Evolutionary conservation across 2,888 invertebrate genomes (phyloP), one percentile per base, ranked within the genome.

Genomic region (Dorcus hopei): DNA sequence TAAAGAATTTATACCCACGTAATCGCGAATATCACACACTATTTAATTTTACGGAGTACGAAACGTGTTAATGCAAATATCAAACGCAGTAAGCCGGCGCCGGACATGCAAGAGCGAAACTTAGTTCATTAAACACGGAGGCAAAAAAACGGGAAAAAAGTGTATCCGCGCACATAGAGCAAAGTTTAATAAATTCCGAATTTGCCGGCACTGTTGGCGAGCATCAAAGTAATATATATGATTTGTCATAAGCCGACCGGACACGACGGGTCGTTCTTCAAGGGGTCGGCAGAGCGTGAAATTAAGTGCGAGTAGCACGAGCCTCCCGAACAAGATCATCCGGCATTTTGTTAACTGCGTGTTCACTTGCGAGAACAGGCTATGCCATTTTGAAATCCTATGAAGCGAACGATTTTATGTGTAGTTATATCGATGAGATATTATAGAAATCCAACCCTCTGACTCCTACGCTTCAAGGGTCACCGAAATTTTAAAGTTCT

Each of bases 301-400:
- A 69, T 69, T 69, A 69, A 69, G 69, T 68, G 68, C 68, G 67
- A 68, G 60, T 62, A 65, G 65, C 59, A 66, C 59, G 60, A 62
- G 62, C 62, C 61, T 60, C 62, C 62, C 54, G 56, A 62, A 63
- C 61, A 57, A 58, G 58, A 61, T 63, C 62, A 66, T 66, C 57
- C 62, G 48, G 47, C 51, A 19, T 49, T 61, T 63, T 58, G 26
- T 52, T 52, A 52, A 60, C 60, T 54, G 50, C 55, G 55, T 62
- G 54, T 62, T 57, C 57, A 39, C 53, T 54, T 64, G 54, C 49
- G 52, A 54, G 54, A 63, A 62, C 67, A 64, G 50, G 62, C 49
- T 54, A 59, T 50, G 57, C 55, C 57, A 58, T 54, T 63, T 62
- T 64, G 60, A 62, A 67, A 65, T 58, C 42, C 9, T 11, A 14